Conservation (phyloP, 2,888 invertebrate species). For the Papilio demoleus region DNA sequence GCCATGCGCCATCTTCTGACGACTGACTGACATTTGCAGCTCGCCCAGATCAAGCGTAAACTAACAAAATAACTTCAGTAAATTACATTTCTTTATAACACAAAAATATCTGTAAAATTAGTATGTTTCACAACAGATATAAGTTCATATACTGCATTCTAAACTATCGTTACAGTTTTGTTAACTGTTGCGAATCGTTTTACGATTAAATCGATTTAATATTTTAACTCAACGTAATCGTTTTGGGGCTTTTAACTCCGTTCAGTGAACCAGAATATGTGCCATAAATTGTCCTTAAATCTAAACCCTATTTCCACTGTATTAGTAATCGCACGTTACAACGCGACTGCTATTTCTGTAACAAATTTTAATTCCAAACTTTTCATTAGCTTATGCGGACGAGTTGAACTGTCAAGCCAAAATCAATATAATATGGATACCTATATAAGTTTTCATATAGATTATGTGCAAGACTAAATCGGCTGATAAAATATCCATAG, state of each 20-base stretch:
- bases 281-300: slow-evolving; percentile 32
- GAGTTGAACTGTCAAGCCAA: too few relatives aligned
- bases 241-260: slow-evolving; percentile 33
- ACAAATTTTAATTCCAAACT: too few relatives aligned
- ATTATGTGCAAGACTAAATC: too few relatives aligned
- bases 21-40: too few relatives aligned
- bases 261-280: slow-evolving; percentile 35
- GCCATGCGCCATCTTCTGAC: too few relatives aligned
- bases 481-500: too few relatives aligned
- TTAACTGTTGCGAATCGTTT: slow-evolving; percentile 28
- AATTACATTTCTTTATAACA: too few relatives aligned
- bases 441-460: too few relatives aligned
- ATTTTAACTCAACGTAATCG: slow-evolving; percentile 31
- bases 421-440: too few relatives aligned
- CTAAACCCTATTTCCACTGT: slow-evolving; percentile 6
- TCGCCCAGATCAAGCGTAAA: too few relatives aligned
- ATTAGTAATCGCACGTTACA: not conserved
- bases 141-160: not conserved
- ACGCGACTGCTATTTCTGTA: not conserved
- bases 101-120: not conserved
- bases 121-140: not conserved
- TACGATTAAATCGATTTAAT: slow-evolving; percentile 24
- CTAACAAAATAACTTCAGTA: too few relatives aligned
- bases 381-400: too few relatives aligned
- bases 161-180: slow-evolving; percentile 9